phyloP scores from a whole-genome alignment of 1,140 invertebrate genomes.

The Mycetomoellerius zeteki region DNA sequence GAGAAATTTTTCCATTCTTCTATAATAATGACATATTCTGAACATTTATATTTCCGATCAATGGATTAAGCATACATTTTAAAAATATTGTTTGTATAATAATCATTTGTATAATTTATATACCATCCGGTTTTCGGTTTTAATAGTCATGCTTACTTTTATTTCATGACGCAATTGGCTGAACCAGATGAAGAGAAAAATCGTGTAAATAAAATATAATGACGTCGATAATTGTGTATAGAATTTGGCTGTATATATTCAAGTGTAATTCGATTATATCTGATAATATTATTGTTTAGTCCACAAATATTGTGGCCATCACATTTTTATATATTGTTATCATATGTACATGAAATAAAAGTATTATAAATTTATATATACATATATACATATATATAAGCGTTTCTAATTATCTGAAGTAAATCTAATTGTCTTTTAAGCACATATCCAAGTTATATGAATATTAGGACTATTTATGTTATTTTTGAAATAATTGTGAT shows the following conservation, averaged over 20 bases:
- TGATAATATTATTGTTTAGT: background rate
- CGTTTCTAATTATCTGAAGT: background rate
- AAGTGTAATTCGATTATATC: background rate
- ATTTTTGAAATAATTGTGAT: background rate
- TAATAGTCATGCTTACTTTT: background rate
- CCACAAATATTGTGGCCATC: background rate
- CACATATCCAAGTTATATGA: background rate
- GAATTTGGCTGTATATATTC: background rate
- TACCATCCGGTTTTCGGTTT: background rate
- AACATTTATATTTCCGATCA: slow-evolving; percentile 10
- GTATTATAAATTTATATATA: background rate
- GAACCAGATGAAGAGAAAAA: background rate
- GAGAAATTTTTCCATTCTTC: background rate
- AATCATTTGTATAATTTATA: slow-evolving; percentile 2
- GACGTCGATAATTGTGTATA: background rate
- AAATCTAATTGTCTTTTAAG: background rate
- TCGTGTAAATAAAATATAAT: background rate
- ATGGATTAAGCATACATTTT: slow-evolving; percentile 5
- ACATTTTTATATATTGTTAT: slow-evolving; percentile 21
- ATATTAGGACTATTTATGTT: background rate
- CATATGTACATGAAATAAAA: slow-evolving; percentile 1
- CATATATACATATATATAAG: background rate
- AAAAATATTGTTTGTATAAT: no score
- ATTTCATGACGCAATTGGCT: background rate
- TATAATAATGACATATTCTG: background rate